These are phyloP conservation scores for Oscheius sp. DNA, from an alignment of 2,888 invertebrate species.

Conservation along the genomic window DNA sequence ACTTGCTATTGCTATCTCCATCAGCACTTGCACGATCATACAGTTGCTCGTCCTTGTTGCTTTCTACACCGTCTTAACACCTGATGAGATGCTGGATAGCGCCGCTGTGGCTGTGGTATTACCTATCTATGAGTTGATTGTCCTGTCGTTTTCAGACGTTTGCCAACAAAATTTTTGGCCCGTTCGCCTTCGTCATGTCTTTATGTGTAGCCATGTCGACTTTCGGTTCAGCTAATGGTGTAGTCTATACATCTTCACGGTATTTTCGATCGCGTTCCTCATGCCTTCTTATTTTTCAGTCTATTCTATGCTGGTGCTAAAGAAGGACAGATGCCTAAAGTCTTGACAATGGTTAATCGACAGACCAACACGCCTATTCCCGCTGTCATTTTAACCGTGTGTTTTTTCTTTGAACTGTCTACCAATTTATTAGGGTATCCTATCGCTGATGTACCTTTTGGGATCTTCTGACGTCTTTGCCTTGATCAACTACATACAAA, in stretches of 20 bases:
- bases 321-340: conserved; percentile 75
- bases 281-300: conserved; percentile 69
- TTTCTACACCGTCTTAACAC: conserved; percentile 95
- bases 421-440: conserved; percentile 80
- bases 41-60: conserved; percentile 95
- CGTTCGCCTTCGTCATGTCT: conserved; percentile 91
- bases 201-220: conserved; percentile 94
- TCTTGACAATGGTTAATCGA: conserved; percentile 75
- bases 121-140: conserved; percentile 39
- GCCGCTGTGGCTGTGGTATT: conserved; percentile 93
- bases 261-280: conserved; percentile 55
- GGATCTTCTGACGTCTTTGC: conserved; percentile 89
- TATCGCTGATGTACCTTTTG: conserved; percentile 90
- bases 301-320: conserved; percentile 76
- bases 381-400: conserved; percentile 75
- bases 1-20: conserved; percentile 92
- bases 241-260: conserved; percentile 91
- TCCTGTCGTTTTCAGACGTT: conserved; percentile 45
- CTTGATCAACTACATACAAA: conserved; percentile 91
- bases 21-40: conserved; percentile 90
- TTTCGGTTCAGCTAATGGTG: conserved; percentile 93
- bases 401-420: conserved; percentile 40
- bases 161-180: conserved; percentile 80
- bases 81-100: conserved; percentile 89
- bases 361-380: conserved; percentile 75